Conservation (phyloP, 2,888 invertebrate species). For the Dromius quadrimaculatus region DNA sequence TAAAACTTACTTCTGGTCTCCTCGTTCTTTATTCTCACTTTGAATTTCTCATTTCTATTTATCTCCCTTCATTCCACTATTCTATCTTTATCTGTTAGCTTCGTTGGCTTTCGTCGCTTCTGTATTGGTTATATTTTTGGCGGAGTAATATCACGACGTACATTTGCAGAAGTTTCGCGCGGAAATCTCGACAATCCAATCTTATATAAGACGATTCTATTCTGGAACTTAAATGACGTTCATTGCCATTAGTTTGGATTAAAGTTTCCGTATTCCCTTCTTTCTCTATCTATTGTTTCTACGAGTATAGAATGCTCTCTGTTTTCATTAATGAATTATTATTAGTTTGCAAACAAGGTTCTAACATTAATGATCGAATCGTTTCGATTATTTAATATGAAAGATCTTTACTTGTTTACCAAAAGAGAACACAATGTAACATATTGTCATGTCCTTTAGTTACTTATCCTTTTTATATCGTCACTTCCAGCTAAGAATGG, state of each 20-base stretch:
- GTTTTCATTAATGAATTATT: slow-evolving; percentile 46
- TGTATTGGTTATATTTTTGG: slow-evolving; percentile 47
- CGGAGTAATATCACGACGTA: slow-evolving; percentile 42
- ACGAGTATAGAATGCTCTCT: slow-evolving; percentile 24
- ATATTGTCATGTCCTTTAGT: too few relatives aligned
- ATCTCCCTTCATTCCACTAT: neutral
- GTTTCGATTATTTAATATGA: too few relatives aligned
- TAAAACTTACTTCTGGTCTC: slow-evolving; percentile 24
- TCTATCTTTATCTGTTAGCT: slow-evolving; percentile 3
- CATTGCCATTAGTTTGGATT: slow-evolving; percentile 59
- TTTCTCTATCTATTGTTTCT: slow-evolving; percentile 38
- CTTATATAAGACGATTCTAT: slow-evolving; percentile 54
- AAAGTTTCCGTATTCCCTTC: slow-evolving; percentile 45
- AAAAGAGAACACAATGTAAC: neutral
- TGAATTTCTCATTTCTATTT: slow-evolving; percentile 9
- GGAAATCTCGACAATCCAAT: slow-evolving; percentile 50
- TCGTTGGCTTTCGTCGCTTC: slow-evolving; percentile 28
- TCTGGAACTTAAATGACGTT: slow-evolving; percentile 60
- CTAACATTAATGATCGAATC: neutral
- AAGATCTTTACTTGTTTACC: too few relatives aligned
- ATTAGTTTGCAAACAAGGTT: slow-evolving; percentile 6
- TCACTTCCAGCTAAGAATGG: slow-evolving; percentile 5
- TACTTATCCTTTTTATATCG: neutral
- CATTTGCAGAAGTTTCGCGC: slow-evolving; percentile 45
- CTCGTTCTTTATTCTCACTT: slow-evolving; percentile 24